These are phyloP conservation scores for Sebastes fasciatus DNA, from an alignment of 2,113 vertebrate genomes.

Conservation along the genomic window DNA sequence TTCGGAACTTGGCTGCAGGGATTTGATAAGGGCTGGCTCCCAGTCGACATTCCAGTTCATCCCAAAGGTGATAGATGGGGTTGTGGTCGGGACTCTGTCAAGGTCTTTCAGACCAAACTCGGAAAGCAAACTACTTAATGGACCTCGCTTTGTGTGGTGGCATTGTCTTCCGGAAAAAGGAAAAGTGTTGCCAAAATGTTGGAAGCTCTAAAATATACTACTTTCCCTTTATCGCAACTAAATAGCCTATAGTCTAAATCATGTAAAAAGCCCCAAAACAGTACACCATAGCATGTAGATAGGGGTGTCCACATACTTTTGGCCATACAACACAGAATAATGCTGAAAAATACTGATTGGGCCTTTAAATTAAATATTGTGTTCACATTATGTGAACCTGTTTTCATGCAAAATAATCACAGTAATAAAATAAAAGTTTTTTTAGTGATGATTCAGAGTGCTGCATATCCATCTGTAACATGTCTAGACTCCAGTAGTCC, in stretches of 20 bases:
- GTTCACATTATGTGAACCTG: neutral
- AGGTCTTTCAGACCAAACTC: neutral
- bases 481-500: neutral
- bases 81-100: slow-evolving; percentile 5
- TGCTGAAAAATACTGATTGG: neutral
- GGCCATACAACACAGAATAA: neutral
- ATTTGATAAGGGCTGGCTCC: too few relatives aligned
- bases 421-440: neutral
- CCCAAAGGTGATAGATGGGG: slow-evolving; percentile 16
- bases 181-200: neutral
- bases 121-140: neutral
- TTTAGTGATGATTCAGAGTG: neutral
- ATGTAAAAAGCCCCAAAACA: neutral
- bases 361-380: neutral
- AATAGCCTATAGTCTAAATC: neutral
- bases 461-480: slow-evolving; percentile 23
- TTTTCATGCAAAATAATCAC: slow-evolving; percentile 6
- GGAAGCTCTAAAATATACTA: neutral
- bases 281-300: neutral
- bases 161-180: neutral
- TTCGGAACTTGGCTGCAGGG: too few relatives aligned
- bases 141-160: neutral
- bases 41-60: neutral
- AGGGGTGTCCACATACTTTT: neutral
- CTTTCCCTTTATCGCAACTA: neutral